Conservation (phyloP, 2,888 invertebrate genomes). For the Xestia rhomboidea region DNA sequence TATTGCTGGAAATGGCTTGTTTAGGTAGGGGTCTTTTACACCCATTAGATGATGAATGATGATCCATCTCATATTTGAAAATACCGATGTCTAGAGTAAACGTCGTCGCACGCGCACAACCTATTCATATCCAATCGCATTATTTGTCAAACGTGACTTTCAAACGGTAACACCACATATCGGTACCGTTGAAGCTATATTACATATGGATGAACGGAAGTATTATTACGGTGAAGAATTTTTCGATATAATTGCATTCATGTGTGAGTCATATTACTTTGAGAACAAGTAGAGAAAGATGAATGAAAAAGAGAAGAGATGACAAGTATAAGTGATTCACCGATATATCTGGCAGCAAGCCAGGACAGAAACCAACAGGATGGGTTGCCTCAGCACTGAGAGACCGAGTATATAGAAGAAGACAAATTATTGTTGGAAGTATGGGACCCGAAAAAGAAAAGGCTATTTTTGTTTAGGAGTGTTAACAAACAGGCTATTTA, state of each 20-base stretch:
- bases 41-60: not conserved
- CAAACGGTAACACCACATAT: constrained; percentile 37
- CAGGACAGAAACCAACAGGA: not conserved
- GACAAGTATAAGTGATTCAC: not conserved
- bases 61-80: constrained; percentile 3
- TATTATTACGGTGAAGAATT: constrained; percentile 51
- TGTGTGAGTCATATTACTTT: constrained; percentile 8
- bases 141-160: constrained; percentile 45
- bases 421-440: not conserved
- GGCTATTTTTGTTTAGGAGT: not conserved
- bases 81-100: constrained; percentile 30
- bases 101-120: not conserved
- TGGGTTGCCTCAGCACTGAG: not conserved
- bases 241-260: constrained; percentile 19
- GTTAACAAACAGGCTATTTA: not conserved
- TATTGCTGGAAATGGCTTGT: no score
- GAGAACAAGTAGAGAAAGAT: not conserved
- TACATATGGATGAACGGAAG: constrained; percentile 49
- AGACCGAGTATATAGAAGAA: not conserved
- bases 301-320: not conserved
- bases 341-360: not conserved
- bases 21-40: no score
- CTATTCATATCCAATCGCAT: constrained; percentile 38
- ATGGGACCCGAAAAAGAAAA: not conserved
- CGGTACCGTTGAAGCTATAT: constrained; percentile 52